phyloP scores from a whole-genome alignment of 2,113 vertebrate genomes.

The Hippocampus barbouri region DNA sequence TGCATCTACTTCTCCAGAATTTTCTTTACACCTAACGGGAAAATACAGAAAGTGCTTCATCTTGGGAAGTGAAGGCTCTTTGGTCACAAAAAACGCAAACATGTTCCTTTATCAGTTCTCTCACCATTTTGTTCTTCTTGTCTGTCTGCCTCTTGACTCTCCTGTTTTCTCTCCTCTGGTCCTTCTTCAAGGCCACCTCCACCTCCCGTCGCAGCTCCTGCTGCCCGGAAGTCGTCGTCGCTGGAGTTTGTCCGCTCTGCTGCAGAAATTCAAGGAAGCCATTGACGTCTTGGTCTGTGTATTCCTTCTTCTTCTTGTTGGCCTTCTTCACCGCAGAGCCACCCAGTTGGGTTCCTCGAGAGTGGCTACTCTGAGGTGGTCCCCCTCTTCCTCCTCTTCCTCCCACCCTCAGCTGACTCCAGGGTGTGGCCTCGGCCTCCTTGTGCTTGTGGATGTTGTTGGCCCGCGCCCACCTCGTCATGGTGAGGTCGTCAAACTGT shows the following conservation, averaged over 20 bases:
- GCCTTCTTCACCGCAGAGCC: slow-evolving; percentile 55
- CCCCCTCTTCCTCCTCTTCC: neutral
- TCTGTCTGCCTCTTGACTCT: slow-evolving; percentile 80
- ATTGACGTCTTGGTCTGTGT: slow-evolving; percentile 82
- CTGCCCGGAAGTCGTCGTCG: slow-evolving; percentile 1
- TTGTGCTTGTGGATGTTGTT: slow-evolving; percentile 69
- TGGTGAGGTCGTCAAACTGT: slow-evolving; percentile 32
- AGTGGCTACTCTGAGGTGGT: neutral
- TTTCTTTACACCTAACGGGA: no score
- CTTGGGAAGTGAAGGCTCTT: no score
- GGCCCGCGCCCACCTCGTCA: slow-evolving; percentile 89
- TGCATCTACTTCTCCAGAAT: no score
- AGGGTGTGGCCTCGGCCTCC: slow-evolving; percentile 79
- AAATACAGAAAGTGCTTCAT: neutral
- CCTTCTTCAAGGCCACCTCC: slow-evolving; percentile 75
- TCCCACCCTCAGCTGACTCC: slow-evolving; percentile 74
- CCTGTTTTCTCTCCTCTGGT: slow-evolving; percentile 78
- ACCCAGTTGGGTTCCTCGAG: slow-evolving; percentile 41
- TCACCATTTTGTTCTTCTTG: slow-evolving; percentile 86
- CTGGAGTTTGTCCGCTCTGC: slow-evolving; percentile 48
- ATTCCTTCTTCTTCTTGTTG: slow-evolving; percentile 77
- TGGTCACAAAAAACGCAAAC: no score
- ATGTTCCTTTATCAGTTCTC: neutral
- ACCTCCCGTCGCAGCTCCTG: slow-evolving; percentile 62
- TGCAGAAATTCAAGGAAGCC: slow-evolving; percentile 81